Evolutionary conservation across 2,797 vertebrate genomes (phyloP).

Genomic region (Propithecus perrieri): DNA sequence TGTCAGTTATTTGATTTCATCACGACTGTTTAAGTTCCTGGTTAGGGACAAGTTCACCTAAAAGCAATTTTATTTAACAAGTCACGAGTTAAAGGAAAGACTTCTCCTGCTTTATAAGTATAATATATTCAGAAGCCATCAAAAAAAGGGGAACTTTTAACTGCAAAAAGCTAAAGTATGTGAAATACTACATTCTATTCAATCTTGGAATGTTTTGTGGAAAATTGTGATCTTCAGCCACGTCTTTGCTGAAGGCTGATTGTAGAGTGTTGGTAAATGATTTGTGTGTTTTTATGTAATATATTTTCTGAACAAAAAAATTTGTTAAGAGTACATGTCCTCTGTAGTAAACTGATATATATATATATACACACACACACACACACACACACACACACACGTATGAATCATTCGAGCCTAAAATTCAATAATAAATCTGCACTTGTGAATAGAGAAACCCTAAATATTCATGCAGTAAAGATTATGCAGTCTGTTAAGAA

Average conservation of each 20-base stretch:
- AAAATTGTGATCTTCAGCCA: constrained; percentile 45
- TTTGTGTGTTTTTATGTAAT: constrained; percentile 65
- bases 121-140: not conserved
- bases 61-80: constrained; percentile 20
- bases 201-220: constrained; percentile 15
- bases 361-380: not conserved
- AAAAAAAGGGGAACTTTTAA: constrained; percentile 17
- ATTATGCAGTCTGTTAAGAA: constrained; percentile 68
- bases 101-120: not conserved
- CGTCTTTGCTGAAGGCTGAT: constrained; percentile 30
- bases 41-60: not conserved
- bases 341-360: constrained; percentile 53
- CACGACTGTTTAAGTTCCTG: constrained; percentile 3
- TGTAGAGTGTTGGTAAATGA: constrained; percentile 38
- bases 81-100: not conserved
- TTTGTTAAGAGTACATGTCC: constrained; percentile 46
- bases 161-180: constrained; percentile 6
- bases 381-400: not conserved
- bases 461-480: constrained; percentile 68
- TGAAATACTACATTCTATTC: constrained; percentile 4
- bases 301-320: constrained; percentile 57
- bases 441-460: constrained; percentile 64
- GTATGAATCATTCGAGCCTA: constrained; percentile 54
- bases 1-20: constrained; percentile 2
- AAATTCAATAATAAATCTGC: constrained; percentile 51